A percentile compares a stretch with the other conserved stretches of the same genome.
Evolutionary conservation across 2,888 invertebrate species (phyloP).

Genomic region (Leptinotarsa haldemani): DNA sequence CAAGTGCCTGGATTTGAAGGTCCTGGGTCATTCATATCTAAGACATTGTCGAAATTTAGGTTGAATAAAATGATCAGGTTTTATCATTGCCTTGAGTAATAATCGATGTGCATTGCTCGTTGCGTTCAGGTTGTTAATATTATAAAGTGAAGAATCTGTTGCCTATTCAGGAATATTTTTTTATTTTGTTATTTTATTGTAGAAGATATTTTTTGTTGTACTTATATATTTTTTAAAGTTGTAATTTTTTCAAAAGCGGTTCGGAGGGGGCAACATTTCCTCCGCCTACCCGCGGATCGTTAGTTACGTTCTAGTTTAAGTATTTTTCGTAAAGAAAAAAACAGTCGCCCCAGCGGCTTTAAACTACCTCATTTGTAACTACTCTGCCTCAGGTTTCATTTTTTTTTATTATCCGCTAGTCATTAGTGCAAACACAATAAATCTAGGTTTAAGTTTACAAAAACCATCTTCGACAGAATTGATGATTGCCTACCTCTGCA

Average conservation of each 20-base stretch:
- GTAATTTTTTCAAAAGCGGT: conserved; percentile 36
- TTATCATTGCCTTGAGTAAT: conserved; percentile 53
- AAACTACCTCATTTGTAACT: conserved; percentile 54
- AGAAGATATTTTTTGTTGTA: conserved; percentile 56
- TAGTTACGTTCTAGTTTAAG: conserved; percentile 7
- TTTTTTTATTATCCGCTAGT: conserved; percentile 57
- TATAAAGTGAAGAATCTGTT: conserved; percentile 41
- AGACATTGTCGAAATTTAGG: conserved; percentile 1
- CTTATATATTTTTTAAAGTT: conserved; percentile 54
- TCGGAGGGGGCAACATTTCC: conserved; percentile 21
- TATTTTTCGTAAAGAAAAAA: conserved; percentile 2
- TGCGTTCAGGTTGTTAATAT: conserved; percentile 51
- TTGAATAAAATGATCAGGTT: conserved; percentile 58
- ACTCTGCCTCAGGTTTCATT: conserved; percentile 57
- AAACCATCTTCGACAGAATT: conserved; percentile 45
- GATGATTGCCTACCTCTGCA: conserved; percentile 24
- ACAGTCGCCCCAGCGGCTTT: conserved; percentile 37
- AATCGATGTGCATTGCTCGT: conserved; percentile 32
- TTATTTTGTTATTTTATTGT: conserved; percentile 50
- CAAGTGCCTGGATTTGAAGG: neutral
- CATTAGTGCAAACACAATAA: conserved; percentile 57
- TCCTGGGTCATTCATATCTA: neutral
- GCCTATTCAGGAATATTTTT: conserved; percentile 42
- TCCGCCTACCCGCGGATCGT: conserved; percentile 13
- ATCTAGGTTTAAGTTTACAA: conserved; percentile 49